Evolutionary conservation across 2,113 vertebrate species (phyloP).

Genomic region (Nerophis lumbriciformis): DNA sequence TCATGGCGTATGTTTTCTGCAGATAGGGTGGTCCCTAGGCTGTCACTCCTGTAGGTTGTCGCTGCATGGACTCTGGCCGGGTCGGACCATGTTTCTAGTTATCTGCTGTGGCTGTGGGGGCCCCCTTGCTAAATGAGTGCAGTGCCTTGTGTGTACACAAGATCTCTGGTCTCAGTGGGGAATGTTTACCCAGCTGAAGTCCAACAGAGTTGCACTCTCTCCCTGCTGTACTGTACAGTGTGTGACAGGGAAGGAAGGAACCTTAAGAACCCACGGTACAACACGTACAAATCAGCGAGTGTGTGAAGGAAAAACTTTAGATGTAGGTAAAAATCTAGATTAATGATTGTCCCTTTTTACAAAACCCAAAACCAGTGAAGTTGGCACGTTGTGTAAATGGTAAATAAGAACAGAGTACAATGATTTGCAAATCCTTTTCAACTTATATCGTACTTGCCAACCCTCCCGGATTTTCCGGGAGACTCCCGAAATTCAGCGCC

Average conservation of each 20-base stretch:
- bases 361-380: no score
- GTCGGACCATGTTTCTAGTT: slow-evolving; percentile 29
- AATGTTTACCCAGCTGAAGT: slow-evolving; percentile 77
- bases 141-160: slow-evolving; percentile 66
- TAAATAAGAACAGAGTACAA: no score
- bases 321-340: no score
- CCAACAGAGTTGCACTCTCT: slow-evolving; percentile 56
- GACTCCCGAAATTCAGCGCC: no score
- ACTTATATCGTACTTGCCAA: no score
- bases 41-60: slow-evolving; percentile 40
- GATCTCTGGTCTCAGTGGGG: slow-evolving; percentile 63
- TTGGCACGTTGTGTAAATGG: no score
- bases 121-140: slow-evolving; percentile 50
- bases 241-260: slow-evolving; percentile 45
- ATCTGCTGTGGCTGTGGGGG: slow-evolving; percentile 31
- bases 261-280: slow-evolving; percentile 21
- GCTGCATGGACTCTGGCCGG: slow-evolving; percentile 59
- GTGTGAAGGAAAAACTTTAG: no score
- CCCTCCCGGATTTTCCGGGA: no score
- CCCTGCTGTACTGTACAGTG: slow-evolving; percentile 34
- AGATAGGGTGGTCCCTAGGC: slow-evolving; percentile 36
- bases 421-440: no score
- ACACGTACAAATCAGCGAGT: slow-evolving; percentile 9
- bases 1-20: slow-evolving; percentile 17
- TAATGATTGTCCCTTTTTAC: no score